A percentile compares a stretch with the other conserved stretches of the same genome.
phyloP scores from a whole-genome alignment of 2,797 vertebrate species.

The Hoplostethus mediterraneus region DNA sequence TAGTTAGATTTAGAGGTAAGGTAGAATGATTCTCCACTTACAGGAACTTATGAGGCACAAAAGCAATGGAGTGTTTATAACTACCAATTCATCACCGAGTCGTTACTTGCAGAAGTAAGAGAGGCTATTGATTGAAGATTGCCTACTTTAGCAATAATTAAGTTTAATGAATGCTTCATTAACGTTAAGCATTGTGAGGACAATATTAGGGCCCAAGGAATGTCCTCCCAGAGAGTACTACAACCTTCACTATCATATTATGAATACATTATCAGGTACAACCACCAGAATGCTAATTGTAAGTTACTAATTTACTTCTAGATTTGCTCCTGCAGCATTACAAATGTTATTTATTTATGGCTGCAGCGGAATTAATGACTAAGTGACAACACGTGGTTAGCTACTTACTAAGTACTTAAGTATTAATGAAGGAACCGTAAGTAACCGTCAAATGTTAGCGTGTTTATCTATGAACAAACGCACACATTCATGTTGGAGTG shows the following conservation, averaged over 20 bases:
- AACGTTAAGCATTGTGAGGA: background rate
- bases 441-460: constrained; percentile 45
- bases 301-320: constrained; percentile 9
- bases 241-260: constrained; percentile 28
- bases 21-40: background rate
- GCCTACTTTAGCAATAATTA: background rate
- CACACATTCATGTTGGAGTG: constrained; percentile 37
- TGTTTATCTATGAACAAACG: constrained; percentile 57
- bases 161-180: background rate
- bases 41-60: no score
- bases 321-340: constrained; percentile 12
- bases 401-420: constrained; percentile 49
- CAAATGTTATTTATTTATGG: constrained; percentile 23
- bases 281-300: background rate
- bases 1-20: background rate
- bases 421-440: constrained; percentile 55
- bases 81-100: background rate
- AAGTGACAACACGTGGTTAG: constrained; percentile 40
- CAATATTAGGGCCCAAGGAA: background rate
- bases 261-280: background rate
- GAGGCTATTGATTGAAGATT: no score
- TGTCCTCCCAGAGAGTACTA: background rate
- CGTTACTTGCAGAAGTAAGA: background rate
- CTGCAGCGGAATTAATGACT: constrained; percentile 28
- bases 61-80: no score